A percentile compares a stretch with the other conserved stretches of the same genome.
Conservation (phyloP, 92 coral and sea anemone species). For the Nematostella vectensis region DNA sequence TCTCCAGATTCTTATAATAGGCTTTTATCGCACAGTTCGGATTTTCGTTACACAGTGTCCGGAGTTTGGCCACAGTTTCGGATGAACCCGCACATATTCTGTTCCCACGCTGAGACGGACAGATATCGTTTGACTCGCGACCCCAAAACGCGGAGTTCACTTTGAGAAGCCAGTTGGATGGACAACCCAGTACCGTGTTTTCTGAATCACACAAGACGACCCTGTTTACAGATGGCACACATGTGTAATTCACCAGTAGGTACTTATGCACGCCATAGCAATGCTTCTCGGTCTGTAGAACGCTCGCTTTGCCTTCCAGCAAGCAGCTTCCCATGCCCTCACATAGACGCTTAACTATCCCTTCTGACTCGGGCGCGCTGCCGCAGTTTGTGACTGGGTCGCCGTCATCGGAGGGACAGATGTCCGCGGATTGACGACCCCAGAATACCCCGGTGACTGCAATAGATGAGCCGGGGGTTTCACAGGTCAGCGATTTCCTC, state of each 20-base stretch:
- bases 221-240: constrained; percentile 82
- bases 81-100: constrained; percentile 66
- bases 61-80: constrained; percentile 72
- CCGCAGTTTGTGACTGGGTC: constrained; percentile 72
- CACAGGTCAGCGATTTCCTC: constrained; percentile 78
- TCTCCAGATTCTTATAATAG: constrained; percentile 53
- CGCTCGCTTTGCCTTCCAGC: constrained; percentile 77
- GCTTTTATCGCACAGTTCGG: constrained; percentile 61
- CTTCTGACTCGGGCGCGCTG: constrained; percentile 68
- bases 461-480: constrained; percentile 87
- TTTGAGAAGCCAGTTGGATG: constrained; percentile 80
- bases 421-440: constrained; percentile 78
- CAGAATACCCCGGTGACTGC: constrained; percentile 93
- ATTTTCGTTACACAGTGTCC: constrained; percentile 61
- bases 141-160: constrained; percentile 95
- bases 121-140: constrained; percentile 37
- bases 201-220: constrained; percentile 80
- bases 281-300: constrained; percentile 67
- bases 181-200: constrained; percentile 63
- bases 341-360: constrained; percentile 83
- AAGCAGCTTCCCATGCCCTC: constrained; percentile 92
- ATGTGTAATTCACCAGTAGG: constrained; percentile 79
- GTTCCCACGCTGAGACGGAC: constrained; percentile 60
- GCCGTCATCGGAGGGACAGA: constrained; percentile 97
- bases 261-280: constrained; percentile 91